These are phyloP conservation scores for Thunnus maccoyii DNA, from an alignment of 2,113 vertebrate species.

Conservation along the genomic window DNA sequence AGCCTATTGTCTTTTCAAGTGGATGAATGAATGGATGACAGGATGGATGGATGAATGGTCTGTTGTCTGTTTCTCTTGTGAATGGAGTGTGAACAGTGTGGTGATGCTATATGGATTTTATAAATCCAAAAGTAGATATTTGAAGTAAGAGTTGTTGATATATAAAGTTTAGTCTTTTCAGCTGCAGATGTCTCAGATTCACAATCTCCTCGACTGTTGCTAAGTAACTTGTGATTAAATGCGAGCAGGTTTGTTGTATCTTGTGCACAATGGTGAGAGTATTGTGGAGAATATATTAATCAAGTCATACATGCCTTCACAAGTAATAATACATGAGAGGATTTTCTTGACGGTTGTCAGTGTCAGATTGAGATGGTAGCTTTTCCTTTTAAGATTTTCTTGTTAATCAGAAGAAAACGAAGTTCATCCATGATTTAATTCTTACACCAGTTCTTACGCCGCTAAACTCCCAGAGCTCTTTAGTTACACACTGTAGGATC, in stretches of 20 bases:
- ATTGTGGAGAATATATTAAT: background rate
- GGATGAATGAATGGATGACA: constrained; percentile 53
- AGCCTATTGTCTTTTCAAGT: constrained; percentile 66
- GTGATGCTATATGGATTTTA: background rate
- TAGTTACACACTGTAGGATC: background rate
- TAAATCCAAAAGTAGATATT: background rate
- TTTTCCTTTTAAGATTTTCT: background rate
- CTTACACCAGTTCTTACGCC: background rate
- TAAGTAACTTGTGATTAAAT: constrained; percentile 36
- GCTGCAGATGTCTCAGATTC: constrained; percentile 27
- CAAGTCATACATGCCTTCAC: background rate
- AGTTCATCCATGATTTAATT: background rate
- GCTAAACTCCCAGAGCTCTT: background rate
- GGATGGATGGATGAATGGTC: constrained; percentile 38
- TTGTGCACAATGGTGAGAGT: background rate
- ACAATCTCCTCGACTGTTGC: constrained; percentile 25
- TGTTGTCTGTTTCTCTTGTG: constrained; percentile 36
- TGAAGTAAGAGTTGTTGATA: background rate
- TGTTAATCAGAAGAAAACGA: background rate
- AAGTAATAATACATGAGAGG: constrained; percentile 13
- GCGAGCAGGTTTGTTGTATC: constrained; percentile 14
- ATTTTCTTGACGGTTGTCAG: background rate
- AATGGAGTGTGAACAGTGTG: constrained; percentile 1
- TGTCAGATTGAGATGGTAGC: background rate
- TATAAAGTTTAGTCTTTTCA: constrained; percentile 5